phyloP scores from a whole-genome alignment of 2,797 vertebrate species.

The Scolopax rusticola region DNA sequence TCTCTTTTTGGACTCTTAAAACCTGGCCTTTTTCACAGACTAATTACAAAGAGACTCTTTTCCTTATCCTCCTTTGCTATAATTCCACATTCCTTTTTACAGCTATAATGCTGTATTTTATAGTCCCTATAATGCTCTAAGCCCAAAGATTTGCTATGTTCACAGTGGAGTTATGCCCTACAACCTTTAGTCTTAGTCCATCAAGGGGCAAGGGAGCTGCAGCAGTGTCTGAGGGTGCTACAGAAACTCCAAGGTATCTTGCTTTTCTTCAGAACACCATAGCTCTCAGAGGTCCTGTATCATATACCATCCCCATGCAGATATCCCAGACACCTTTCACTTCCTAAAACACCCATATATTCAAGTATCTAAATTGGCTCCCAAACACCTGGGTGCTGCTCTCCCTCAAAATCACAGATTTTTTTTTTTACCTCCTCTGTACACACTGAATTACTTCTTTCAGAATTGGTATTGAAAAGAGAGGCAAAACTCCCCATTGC shows the following conservation, averaged over 20 bases:
- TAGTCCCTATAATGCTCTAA: not conserved
- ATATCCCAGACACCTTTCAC: not conserved
- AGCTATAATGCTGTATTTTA: not conserved
- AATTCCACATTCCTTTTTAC: not conserved
- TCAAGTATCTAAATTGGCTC: not conserved
- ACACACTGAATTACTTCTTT: not conserved
- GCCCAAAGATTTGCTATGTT: not conserved
- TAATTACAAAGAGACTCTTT: not conserved
- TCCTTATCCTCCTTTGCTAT: not conserved
- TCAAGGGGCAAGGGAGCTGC: not conserved
- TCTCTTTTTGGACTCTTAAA: not conserved
- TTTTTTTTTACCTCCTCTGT: not conserved
- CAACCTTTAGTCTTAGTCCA: not conserved
- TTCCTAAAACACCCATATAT: not conserved
- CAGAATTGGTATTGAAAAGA: not conserved
- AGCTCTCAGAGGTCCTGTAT: not conserved
- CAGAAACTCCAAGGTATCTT: not conserved
- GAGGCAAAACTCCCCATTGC: not conserved
- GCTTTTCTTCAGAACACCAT: not conserved
- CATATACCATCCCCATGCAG: not conserved
- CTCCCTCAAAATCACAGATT: not conserved
- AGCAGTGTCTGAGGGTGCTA: not conserved
- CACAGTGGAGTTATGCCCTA: not conserved
- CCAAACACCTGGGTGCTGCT: not conserved
- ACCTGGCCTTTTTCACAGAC: not conserved